Conservation (phyloP, 2,797 vertebrate species). For the Platyrinchus mystaceus region DNA sequence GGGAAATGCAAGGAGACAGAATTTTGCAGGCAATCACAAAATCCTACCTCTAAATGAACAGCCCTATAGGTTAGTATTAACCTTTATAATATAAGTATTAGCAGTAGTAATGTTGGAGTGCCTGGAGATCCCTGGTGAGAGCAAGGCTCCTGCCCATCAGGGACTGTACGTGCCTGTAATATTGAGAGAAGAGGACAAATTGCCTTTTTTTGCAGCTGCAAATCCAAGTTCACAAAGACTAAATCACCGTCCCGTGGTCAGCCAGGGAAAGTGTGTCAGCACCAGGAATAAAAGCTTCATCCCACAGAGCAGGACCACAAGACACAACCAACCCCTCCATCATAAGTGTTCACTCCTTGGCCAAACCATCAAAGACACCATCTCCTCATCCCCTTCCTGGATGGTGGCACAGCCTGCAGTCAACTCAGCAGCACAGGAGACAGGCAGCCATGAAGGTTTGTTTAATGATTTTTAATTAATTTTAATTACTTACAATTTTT, state of each 20-base stretch:
- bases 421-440: slow-evolving; percentile 23
- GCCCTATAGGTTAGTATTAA: fast-evolving
- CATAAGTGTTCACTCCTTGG: background rate
- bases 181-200: background rate
- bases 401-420: background rate
- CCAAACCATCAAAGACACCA: background rate
- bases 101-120: background rate
- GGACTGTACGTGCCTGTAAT: fast-evolving
- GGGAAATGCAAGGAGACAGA: background rate
- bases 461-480: slow-evolving; percentile 74
- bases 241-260: background rate
- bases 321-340: background rate
- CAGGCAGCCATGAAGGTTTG: slow-evolving; percentile 32
- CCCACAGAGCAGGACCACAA: background rate
- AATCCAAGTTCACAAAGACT: background rate
- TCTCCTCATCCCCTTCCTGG: background rate
- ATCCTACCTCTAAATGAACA: background rate
- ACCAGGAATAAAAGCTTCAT: background rate
- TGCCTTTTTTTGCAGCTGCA: background rate
- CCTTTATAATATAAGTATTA: fast-evolving
- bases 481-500: slow-evolving; percentile 66
- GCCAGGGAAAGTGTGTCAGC: background rate
- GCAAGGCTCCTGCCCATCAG: background rate
- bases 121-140: background rate
- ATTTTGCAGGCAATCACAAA: background rate